Base-by-base conservation (phyloP, 2,888 invertebrate genomes). In the Leucozona laternaria region DNA sequence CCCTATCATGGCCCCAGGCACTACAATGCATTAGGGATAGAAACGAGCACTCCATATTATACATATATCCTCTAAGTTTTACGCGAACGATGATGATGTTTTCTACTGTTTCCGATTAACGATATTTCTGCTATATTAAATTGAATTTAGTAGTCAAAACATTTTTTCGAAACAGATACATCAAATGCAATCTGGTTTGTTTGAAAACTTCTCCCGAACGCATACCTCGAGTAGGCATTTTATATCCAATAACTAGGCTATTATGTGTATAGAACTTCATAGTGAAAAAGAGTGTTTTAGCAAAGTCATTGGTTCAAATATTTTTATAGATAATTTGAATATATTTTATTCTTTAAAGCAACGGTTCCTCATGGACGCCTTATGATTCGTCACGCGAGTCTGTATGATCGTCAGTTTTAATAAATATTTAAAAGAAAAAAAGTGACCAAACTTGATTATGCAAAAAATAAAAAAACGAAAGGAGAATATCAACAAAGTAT, bases 401-500 rank as follows among this genome's bases (percentile, higher is more conserved):
- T 25, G 13, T 57, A 10, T 25, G n/a, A 57, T 20, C 34, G 8
- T 20, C 28, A 34, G 25, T 8, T 73, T 17, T 15, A 45, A 17
- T n/a, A n/a, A n/a, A n/a, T n/a, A 1, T 28, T 28, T 8, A 10
- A 25, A 43, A 43, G 0, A 25, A 22, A 25, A 53, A 45, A 66
- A 15, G 34, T 57, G 25, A 48, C 43, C 11, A 57, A 64, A 55
- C 66, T 55, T 68, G 64, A 75, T 53, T 25, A 50, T 37, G 17
- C 4, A 55, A 31, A 53, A 48, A 15, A 28, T 28, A 37, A 25
- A 3, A 50, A n/a, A 40, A 20, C 3, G 20, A 66, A 31, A 28
- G 64, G 22, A 22, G 60, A 60, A 64, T 45, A 64, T 28, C 64
- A 64, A 40, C 48, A 31, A 50, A 64, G 28, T 13, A 66, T 34